Evolutionary conservation across 2,113 vertebrate species (phyloP).

Genomic region (Sinocyclocheilus grahami): DNA sequence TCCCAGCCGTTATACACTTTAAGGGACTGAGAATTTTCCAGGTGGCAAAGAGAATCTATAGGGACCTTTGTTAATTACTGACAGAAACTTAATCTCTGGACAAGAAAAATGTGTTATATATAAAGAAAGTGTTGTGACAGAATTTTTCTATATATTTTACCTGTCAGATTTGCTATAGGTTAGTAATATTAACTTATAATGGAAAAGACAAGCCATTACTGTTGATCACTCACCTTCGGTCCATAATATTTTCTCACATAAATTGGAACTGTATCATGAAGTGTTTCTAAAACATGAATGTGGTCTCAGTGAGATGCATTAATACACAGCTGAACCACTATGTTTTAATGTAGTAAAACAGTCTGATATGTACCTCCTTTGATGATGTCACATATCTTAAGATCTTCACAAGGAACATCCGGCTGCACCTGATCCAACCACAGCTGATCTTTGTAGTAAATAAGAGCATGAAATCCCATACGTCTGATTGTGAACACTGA

Average conservation of each 20-base stretch:
- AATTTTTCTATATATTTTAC: too few relatives aligned
- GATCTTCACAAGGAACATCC: neutral
- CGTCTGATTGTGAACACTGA: slow-evolving; percentile 27
- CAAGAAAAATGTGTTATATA: too few relatives aligned
- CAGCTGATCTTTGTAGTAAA: neutral
- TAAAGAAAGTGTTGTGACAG: too few relatives aligned
- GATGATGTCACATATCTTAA: slow-evolving; percentile 45
- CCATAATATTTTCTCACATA: neutral
- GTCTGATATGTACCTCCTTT: slow-evolving; percentile 44
- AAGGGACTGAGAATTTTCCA: too few relatives aligned
- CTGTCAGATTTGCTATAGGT: too few relatives aligned
- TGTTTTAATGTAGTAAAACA: neutral
- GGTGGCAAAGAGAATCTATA: too few relatives aligned
- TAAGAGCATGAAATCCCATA: neutral
- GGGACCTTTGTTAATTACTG: too few relatives aligned
- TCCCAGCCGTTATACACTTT: too few relatives aligned
- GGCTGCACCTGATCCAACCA: slow-evolving; percentile 14
- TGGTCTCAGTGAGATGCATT: neutral
- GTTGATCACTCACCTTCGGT: neutral
- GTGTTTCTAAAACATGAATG: slow-evolving; percentile 26
- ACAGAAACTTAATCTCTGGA: too few relatives aligned
- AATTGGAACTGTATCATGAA: neutral
- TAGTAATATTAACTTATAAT: too few relatives aligned
- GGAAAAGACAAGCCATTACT: neutral
- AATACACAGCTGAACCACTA: neutral